Base-by-base conservation (phyloP, 2,888 invertebrate species). In the Mythimna impura region DNA sequence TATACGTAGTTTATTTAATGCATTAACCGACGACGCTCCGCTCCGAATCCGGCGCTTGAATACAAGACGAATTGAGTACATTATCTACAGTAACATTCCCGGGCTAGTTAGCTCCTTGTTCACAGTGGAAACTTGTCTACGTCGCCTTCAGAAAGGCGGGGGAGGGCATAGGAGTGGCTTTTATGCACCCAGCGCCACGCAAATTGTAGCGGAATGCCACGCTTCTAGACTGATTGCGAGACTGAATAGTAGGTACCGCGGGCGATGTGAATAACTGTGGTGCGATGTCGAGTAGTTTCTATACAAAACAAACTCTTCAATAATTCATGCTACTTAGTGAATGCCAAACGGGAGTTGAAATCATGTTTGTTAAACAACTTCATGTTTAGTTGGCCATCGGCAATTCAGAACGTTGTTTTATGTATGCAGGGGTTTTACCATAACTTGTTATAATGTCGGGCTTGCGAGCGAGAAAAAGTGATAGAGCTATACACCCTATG, bases 61-160 rank as follows among this genome's bases (percentile, higher is more conserved):
- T 92, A 89, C 91, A 91, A 92, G 93, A 93, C 89, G 92, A 91
- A 93, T 93, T 88, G 91, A 89, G 91, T 88, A 89, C 90, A 92
- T 92, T 92, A 92, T 91, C 92, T 88, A 87, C 90, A 91, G 90
- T 87, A 89, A 91, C 90, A 89, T 90, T 88, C 86, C 82, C 84
- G 85, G 86, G 89, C 91, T 93, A 93, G 93, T 93, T 92, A 92
- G 91, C 89, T 91, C 87, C 88, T 89, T 89, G 90, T 90, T 90
- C 90, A 77, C 86, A 82, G 85, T 86, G 82, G 89, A 89, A 93
- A 93, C 93, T 92, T 91, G 91, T 91, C 91, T 90, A 85, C 87
- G 90, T 91, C 90, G 89, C 83, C 85, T 89, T 89, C 90, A 90
- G 89, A 89, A 90, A 89, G 83, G 87, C 88, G 88, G 86, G 82